Conservation (phyloP, 1,140 invertebrate species). For the Brachionus rotundiformis region DNA sequence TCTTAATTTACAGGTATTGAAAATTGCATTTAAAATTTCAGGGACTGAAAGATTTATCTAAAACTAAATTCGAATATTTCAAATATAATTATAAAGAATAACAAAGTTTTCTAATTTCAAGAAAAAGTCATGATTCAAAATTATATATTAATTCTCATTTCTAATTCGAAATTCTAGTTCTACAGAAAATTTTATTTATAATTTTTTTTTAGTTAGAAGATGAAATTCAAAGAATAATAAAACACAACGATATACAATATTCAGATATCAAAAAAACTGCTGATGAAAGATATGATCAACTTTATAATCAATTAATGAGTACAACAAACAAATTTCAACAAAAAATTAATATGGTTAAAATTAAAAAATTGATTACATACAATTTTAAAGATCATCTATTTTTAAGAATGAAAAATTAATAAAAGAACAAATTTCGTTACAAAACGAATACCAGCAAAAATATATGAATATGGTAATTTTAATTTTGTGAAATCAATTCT, state of each 20-base stretch:
- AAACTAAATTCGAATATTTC: too few relatives aligned
- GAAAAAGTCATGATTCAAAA: too few relatives aligned
- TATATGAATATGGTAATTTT: constrained; percentile 30
- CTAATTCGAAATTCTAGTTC: too few relatives aligned
- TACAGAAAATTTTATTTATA: too few relatives aligned
- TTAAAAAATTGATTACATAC: background rate
- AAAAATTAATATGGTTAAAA: constrained; percentile 12
- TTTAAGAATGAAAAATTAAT: constrained; percentile 12
- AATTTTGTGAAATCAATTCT: background rate
- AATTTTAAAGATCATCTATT: background rate
- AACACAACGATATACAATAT: constrained; percentile 17
- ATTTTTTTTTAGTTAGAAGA: background rate
- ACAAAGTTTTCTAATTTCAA: too few relatives aligned
- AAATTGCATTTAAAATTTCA: too few relatives aligned
- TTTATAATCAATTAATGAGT: background rate
- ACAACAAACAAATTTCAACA: constrained; percentile 1
- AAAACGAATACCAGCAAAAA: constrained; percentile 30
- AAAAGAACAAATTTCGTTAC: constrained; percentile 19
- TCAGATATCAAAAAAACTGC: constrained; percentile 26
- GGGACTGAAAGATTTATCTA: too few relatives aligned
- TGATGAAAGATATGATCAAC: constrained; percentile 10
- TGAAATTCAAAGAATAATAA: constrained; percentile 21
- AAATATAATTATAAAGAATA: too few relatives aligned
- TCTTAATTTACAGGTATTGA: too few relatives aligned
- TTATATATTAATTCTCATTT: too few relatives aligned